These are phyloP conservation scores for Lacerta viridis DNA, from an alignment of 2,797 vertebrate species.

Conservation along the genomic window DNA sequence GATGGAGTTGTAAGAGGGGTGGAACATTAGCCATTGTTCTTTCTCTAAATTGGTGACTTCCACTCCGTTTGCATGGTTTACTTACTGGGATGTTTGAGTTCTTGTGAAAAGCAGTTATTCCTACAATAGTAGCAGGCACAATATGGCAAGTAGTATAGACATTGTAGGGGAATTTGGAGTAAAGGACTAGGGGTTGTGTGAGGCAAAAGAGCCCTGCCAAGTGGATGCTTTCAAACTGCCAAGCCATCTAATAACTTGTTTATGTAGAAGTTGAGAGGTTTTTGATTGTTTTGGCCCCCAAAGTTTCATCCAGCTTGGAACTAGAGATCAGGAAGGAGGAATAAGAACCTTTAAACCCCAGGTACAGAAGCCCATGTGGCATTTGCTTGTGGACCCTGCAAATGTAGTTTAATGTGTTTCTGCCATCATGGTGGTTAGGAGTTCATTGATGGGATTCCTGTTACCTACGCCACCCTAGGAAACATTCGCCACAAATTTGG, in stretches of 20 bases:
- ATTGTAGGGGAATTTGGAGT: not conserved
- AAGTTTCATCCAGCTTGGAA: not conserved
- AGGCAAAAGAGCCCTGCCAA: not conserved
- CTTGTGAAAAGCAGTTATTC: not conserved
- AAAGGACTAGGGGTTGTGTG: not conserved
- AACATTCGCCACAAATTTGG: not conserved
- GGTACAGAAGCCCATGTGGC: too few relatives aligned
- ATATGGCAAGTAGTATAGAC: not conserved
- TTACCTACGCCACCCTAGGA: not conserved
- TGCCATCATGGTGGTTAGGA: not conserved
- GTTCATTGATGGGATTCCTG: not conserved
- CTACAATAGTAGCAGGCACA: not conserved
- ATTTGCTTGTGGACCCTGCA: not conserved
- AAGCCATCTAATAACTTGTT: not conserved
- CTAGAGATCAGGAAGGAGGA: not conserved
- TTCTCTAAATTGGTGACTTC: not conserved
- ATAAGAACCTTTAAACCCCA: not conserved
- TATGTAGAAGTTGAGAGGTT: not conserved
- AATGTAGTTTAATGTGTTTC: not conserved
- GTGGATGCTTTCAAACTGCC: not conserved
- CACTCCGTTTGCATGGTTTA: not conserved
- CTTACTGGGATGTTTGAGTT: not conserved
- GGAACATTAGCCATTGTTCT: not conserved
- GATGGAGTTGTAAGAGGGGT: too few relatives aligned
- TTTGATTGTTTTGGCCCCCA: not conserved